These are phyloP conservation scores for Eupeodes luniger DNA, from an alignment of 2,888 invertebrate genomes.

Conservation along the genomic window DNA sequence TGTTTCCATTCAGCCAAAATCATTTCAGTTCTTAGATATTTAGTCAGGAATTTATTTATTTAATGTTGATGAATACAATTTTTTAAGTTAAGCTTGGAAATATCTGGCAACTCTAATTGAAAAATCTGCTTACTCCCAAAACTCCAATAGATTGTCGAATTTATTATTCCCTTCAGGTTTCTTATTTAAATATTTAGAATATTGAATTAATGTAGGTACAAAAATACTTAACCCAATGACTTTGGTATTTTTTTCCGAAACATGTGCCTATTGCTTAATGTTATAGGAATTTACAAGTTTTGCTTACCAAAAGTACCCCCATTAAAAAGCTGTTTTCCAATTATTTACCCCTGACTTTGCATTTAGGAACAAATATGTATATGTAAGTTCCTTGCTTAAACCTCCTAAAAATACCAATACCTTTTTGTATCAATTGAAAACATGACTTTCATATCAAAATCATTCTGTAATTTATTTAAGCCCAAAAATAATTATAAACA, in stretches of 20 bases:
- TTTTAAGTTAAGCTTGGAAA: no score
- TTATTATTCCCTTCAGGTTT: no score
- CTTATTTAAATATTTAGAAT: no score
- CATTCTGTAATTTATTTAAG: conserved; percentile 5
- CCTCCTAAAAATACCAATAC: background rate
- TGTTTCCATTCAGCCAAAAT: no score
- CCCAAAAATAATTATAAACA: conserved; percentile 23
- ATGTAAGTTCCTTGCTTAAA: background rate
- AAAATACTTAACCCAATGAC: background rate
- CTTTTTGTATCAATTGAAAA: background rate
- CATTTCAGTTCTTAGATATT: no score
- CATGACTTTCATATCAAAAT: conserved; percentile 15
- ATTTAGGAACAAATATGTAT: background rate
- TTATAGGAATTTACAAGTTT: background rate
- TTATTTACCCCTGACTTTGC: background rate
- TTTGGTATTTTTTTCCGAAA: background rate
- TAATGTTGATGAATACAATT: no score
- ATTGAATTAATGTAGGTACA: background rate
- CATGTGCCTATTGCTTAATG: background rate
- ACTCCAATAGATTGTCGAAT: no score
- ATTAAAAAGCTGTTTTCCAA: background rate
- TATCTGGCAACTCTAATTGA: no score
- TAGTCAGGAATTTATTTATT: no score
- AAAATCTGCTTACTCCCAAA: no score
- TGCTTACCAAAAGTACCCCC: background rate